Percentiles rank a stretch among this genome's conserved stretches.
Evolutionary conservation across 2,888 invertebrate genomes (phyloP).

Genomic region (Eupithecia tripunctaria): DNA sequence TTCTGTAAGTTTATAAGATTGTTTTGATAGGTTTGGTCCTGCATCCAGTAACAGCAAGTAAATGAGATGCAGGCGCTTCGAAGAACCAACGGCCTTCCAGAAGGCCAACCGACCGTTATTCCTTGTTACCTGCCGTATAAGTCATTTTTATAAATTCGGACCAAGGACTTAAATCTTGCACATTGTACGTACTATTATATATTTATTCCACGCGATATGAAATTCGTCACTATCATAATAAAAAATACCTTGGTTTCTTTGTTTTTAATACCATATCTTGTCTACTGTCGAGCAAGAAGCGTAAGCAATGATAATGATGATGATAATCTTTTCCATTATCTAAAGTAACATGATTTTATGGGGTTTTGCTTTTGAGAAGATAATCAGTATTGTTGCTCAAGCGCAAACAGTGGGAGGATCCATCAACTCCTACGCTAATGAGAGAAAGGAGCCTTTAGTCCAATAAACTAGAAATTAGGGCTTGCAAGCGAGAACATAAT

Average conservation of each 20-base stretch:
- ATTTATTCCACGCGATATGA: neutral
- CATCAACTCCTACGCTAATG: conserved; percentile 34
- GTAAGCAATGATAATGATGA: neutral
- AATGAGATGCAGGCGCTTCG: conserved; percentile 29
- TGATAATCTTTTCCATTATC: neutral
- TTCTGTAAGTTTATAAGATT: neutral
- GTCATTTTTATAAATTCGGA: conserved; percentile 17
- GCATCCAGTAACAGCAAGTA: conserved; percentile 5
- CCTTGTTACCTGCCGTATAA: conserved; percentile 12
- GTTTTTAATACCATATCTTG: neutral
- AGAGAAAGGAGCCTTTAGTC: conserved; percentile 30
- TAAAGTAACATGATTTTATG: neutral
- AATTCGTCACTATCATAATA: neutral
- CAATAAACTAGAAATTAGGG: conserved; percentile 35
- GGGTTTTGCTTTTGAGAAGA: neutral
- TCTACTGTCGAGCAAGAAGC: neutral
- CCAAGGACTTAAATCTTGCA: neutral
- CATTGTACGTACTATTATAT: neutral
- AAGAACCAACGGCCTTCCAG: conserved; percentile 30
- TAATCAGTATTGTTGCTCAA: conserved; percentile 6
- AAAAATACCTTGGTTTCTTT: neutral
- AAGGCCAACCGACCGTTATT: conserved; percentile 24
- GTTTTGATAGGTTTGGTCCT: neutral
- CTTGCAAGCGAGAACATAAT: conserved; percentile 31
- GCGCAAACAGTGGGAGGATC: conserved; percentile 26